phyloP scores from a whole-genome alignment of 2,797 vertebrate genomes.

The Graptemys geographica region DNA sequence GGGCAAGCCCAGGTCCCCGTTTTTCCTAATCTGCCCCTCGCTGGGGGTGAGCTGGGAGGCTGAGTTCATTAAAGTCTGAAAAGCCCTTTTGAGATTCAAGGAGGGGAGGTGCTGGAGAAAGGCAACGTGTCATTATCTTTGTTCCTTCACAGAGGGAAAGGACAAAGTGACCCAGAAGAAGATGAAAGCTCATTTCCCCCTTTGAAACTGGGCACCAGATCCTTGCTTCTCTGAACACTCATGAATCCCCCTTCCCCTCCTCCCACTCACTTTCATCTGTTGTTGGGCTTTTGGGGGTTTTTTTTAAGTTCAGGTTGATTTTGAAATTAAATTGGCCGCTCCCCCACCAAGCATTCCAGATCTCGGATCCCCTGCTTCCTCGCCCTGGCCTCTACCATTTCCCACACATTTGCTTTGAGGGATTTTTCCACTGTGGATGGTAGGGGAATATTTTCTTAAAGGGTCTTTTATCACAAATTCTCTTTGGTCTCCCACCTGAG shows the following conservation, averaged over 20 bases:
- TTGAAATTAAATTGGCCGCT: conserved; percentile 15
- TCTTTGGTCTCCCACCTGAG: conserved; percentile 45
- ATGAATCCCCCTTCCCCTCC: not conserved
- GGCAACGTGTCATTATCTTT: not conserved
- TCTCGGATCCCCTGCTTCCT: not conserved
- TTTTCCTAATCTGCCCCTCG: not conserved
- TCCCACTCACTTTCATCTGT: not conserved
- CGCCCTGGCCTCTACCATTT: not conserved
- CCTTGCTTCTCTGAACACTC: not conserved
- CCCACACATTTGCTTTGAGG: conserved; percentile 31
- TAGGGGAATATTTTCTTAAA: conserved; percentile 19
- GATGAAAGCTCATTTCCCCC: not conserved
- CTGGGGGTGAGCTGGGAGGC: not conserved
- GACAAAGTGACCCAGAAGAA: not conserved
- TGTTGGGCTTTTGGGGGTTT: not conserved
- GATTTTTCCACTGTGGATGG: conserved; percentile 19
- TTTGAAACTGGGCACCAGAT: not conserved
- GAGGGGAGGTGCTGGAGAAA: not conserved
- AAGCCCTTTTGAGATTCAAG: not conserved
- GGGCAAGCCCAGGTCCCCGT: not conserved
- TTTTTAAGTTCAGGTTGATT: not conserved
- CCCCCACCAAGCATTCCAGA: not conserved
- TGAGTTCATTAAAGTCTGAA: not conserved
- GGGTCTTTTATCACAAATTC: conserved; percentile 55
- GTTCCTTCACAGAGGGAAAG: not conserved